Percentiles rank a stretch among this genome's conserved stretches.
These are phyloP conservation scores for Nemoura dubitans DNA, from an alignment of 2,888 invertebrate species.

Conservation along the genomic window DNA sequence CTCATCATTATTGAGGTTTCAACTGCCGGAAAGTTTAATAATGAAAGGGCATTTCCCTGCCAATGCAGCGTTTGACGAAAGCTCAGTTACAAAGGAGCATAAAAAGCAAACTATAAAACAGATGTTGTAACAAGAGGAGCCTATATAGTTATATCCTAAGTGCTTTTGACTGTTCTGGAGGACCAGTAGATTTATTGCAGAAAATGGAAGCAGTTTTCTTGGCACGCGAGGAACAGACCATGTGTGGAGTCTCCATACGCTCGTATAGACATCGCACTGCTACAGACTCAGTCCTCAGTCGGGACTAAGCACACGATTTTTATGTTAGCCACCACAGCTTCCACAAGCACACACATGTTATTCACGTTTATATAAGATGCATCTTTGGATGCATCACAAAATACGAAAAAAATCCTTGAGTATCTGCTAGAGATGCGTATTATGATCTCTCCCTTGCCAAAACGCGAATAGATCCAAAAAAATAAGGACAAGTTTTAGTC, in stretches of 20 bases:
- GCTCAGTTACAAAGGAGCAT: not conserved
- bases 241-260: not conserved
- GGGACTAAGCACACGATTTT: not conserved
- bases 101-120: not conserved
- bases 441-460: not conserved
- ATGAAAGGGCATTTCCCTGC: not conserved
- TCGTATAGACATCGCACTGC: not conserved
- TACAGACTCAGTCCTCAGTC: not conserved
- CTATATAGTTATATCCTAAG: not conserved
- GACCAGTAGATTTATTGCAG: conserved; percentile 15
- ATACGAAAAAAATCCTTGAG: too few species aligned
- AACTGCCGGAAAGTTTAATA: too few species aligned
- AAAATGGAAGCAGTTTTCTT: conserved; percentile 19
- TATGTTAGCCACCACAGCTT: not conserved
- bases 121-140: not conserved
- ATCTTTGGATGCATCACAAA: too few species aligned
- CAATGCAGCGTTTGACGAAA: not conserved
- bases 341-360: not conserved
- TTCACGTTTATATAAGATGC: too few species aligned
- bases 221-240: not conserved
- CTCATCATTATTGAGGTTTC: too few species aligned
- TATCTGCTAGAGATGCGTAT: not conserved
- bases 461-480: not conserved
- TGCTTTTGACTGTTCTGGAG: conserved; percentile 29
- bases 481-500: not conserved